phyloP scores from a whole-genome alignment of 2,113 vertebrate species.

The Brachyistius frenatus region DNA sequence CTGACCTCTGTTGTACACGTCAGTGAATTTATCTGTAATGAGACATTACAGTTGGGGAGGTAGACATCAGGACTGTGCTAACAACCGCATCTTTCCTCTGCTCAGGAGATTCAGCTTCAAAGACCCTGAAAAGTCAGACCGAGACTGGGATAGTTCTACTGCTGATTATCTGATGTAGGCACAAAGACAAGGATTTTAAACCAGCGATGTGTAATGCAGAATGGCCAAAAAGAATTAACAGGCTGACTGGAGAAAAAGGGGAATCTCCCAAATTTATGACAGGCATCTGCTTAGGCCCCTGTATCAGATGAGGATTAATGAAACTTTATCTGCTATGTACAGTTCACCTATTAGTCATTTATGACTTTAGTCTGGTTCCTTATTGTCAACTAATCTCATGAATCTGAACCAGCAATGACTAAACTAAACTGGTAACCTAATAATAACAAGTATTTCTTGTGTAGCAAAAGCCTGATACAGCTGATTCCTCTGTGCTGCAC shows the following conservation, averaged over 20 bases:
- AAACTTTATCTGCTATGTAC: no score
- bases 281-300: conserved; percentile 1
- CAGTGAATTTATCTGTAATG: conserved; percentile 41
- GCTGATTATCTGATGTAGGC: conserved; percentile 13
- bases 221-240: neutral
- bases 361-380: neutral
- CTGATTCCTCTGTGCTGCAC: no score
- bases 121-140: conserved; percentile 4
- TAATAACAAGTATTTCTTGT: no score
- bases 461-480: no score
- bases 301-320: neutral
- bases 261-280: neutral
- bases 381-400: neutral
- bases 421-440: no score
- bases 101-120: conserved; percentile 35
- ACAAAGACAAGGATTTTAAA: conserved; percentile 23
- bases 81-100: conserved; percentile 30
- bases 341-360: neutral
- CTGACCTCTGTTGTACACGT: conserved; percentile 53
- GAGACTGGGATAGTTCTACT: neutral
- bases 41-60: conserved; percentile 48
- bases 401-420: neutral
- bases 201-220: neutral
- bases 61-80: conserved; percentile 14
- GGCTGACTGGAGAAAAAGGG: neutral